Evolutionary conservation across 2,113 vertebrate species (phyloP), one percentile per base, ranked within the genome.

Genomic region (Tachysurus vachellii): DNA sequence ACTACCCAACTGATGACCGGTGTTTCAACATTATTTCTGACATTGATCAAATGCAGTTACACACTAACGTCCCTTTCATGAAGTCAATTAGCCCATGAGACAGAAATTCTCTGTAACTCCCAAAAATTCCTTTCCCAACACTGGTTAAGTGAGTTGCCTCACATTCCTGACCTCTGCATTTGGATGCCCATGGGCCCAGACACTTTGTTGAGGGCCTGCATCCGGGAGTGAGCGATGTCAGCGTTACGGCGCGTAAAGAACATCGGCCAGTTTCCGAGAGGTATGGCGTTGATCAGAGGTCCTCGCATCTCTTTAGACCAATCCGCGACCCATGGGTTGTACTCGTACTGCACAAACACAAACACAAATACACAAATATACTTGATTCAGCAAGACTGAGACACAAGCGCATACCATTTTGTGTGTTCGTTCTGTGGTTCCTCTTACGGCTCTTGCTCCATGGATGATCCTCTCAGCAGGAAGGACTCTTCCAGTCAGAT

Each of bases 231-330:
- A 23, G 97, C 96, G 16, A 92, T 89, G 0, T 95, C 96, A 0
- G 84, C 62, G 54, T 96, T 98, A 2, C 95, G 95, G 0, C 94
- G 94, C 0, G 96, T 95, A 87, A 94, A 95, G 81, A 99, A 68
- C 62, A 99, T 11, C 6, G 98, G 28, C 98, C 98, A 99, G 91
- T 94, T 96, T 1, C 96, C 93, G 56, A 99, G 75, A 0, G 94
- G 94, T 81, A 95, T 94, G 1, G 94, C 85, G 0, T 73, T 94
- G 56, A 96, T 97, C 80, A 99, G 83, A 0, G 94, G 6, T 0
- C 96, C 97, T n/a, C 96, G 93, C 1, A 95, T 96, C 89, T 99
- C 97, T 91, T 90, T 98, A 26, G 96, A 90, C 98, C 98, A 99
- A 68, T 99, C 97, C 5, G 96, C 97, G 8, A 89, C 79, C 56